Percentiles rank a stretch among this genome's conserved stretches.
phyloP scores from a whole-genome alignment of 2,888 invertebrate species.

The Suillia variegata region DNA sequence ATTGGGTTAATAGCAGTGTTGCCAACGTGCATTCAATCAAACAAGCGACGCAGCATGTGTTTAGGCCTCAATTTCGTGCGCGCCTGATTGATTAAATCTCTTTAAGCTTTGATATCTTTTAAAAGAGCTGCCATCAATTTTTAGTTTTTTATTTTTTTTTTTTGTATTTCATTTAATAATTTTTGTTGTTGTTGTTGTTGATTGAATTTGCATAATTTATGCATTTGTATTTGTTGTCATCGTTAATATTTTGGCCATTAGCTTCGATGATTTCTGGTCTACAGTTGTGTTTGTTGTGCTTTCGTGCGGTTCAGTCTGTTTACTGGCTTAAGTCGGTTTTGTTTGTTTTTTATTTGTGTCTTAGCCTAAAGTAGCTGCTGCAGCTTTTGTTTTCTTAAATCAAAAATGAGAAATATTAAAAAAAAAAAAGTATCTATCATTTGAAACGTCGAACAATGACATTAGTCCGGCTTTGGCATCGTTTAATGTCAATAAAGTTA shows the following conservation, averaged over 20 bases:
- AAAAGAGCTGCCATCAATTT: background rate
- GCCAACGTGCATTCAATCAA: too few relatives aligned
- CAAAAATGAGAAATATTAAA: too few relatives aligned
- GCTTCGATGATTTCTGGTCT: too few relatives aligned
- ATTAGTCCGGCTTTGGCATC: background rate
- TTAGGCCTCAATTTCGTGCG: too few relatives aligned
- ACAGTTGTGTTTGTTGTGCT: too few relatives aligned
- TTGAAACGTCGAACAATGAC: slow-evolving; percentile 9
- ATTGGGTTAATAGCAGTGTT: too few relatives aligned
- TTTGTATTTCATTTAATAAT: background rate
- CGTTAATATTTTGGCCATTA: background rate
- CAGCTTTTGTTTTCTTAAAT: slow-evolving; percentile 2
- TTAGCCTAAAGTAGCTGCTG: slow-evolving; percentile 6
- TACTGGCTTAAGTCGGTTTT: too few relatives aligned
- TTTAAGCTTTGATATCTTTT: background rate
- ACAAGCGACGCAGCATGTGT: too few relatives aligned
- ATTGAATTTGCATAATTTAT: slow-evolving; percentile 6
- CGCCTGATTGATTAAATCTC: slow-evolving; percentile 3
- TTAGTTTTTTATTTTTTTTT: background rate
- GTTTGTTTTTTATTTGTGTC: background rate
- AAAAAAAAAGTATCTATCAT: too few relatives aligned
- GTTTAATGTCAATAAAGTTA: slow-evolving; percentile 1
- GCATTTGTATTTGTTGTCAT: background rate
- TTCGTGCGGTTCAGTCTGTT: too few relatives aligned
- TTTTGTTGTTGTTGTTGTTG: background rate